Evolutionary conservation across 2,797 vertebrate species (phyloP).

Genomic region (Gadopsis marmoratus): DNA sequence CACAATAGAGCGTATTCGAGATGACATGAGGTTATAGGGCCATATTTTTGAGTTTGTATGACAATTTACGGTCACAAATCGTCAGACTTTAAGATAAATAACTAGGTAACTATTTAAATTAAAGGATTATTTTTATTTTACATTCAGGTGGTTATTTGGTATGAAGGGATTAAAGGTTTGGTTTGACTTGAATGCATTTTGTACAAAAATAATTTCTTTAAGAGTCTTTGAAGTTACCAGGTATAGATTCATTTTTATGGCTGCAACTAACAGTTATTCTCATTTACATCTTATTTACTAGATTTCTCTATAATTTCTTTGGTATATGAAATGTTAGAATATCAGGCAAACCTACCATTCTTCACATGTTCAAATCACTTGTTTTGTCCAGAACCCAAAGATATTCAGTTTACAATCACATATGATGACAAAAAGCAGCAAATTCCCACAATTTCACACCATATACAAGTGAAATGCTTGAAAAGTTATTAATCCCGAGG

Average conservation of each 20-base stretch:
- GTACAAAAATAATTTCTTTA: too few relatives aligned
- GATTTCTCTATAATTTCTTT: not conserved
- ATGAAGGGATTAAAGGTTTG: not conserved
- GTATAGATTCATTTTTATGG: not conserved
- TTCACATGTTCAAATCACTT: not conserved
- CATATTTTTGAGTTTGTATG: not conserved
- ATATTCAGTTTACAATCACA: not conserved
- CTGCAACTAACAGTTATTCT: not conserved
- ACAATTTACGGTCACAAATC: not conserved
- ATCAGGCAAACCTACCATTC: not conserved
- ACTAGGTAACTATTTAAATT: not conserved
- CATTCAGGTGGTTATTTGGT: not conserved
- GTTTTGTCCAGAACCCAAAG: not conserved
- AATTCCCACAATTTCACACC: not conserved
- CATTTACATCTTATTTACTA: not conserved
- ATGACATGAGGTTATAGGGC: constrained; percentile 13
- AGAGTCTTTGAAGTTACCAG: not conserved
- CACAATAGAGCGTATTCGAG: constrained; percentile 32
- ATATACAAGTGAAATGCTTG: not conserved
- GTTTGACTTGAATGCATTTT: not conserved
- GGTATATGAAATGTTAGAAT: not conserved
- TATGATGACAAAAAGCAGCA: not conserved
- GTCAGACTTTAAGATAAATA: not conserved
- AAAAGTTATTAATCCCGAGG: too few relatives aligned
- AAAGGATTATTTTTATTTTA: not conserved